Conservation (phyloP, 2,888 invertebrate species). For the Scaptomyza caliginosa region DNA sequence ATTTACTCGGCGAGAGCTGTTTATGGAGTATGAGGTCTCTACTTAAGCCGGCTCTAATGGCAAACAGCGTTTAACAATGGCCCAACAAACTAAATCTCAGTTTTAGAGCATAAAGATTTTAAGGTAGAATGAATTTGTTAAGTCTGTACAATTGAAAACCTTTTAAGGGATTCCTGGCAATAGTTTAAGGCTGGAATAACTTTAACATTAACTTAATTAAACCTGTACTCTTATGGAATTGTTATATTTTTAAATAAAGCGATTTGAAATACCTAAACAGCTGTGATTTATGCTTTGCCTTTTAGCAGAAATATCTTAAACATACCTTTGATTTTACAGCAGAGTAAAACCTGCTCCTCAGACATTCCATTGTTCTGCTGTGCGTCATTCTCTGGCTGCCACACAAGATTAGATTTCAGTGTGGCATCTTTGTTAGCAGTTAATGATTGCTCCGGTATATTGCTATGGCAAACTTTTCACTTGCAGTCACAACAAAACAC, state of each 20-base stretch:
- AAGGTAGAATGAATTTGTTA: background rate
- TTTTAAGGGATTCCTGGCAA: background rate
- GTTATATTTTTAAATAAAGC: background rate
- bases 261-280: too few species aligned
- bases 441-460: slow-evolving; percentile 45
- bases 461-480: slow-evolving; percentile 51
- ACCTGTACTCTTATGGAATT: background rate
- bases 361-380: slow-evolving; percentile 30
- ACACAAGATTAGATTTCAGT: slow-evolving; percentile 26
- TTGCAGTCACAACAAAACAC: slow-evolving; percentile 46
- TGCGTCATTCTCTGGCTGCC: slow-evolving; percentile 15
- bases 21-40: slow-evolving; percentile 12
- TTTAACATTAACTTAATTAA: background rate
- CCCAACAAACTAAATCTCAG: slow-evolving; percentile 7
- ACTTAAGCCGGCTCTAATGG: slow-evolving; percentile 5
- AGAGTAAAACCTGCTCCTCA: background rate
- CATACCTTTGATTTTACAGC: background rate
- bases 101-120: background rate
- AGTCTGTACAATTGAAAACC: slow-evolving; percentile 1
- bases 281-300: background rate
- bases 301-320: background rate
- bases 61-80: slow-evolving; percentile 4
- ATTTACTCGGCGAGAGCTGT: slow-evolving; percentile 23
- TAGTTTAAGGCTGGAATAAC: too few species aligned
- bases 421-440: slow-evolving; percentile 43